Conservation (phyloP, 2,797 vertebrate species). For the Sebastes diploproa region DNA sequence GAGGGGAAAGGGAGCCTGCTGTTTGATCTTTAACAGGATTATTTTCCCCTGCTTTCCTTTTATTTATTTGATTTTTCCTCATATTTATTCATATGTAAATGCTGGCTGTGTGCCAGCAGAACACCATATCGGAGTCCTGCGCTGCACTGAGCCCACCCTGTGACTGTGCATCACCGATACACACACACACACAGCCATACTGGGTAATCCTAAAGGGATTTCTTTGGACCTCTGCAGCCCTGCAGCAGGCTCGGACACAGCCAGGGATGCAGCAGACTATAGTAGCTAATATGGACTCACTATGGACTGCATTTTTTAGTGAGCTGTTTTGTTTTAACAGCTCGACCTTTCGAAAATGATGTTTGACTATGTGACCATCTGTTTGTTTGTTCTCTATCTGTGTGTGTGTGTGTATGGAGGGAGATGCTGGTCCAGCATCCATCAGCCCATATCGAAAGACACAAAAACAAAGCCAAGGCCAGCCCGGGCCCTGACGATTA, state of each 20-base stretch:
- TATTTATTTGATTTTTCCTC: constrained; percentile 79
- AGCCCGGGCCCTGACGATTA: constrained; percentile 24
- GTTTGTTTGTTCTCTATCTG: constrained; percentile 29
- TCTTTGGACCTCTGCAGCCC: constrained; percentile 43
- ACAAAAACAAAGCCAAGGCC: constrained; percentile 29
- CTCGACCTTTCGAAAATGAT: constrained; percentile 50
- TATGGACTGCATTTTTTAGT: neutral
- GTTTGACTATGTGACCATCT: constrained; percentile 44
- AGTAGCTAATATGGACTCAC: neutral
- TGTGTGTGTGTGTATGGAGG: constrained; percentile 4
- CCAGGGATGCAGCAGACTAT: constrained; percentile 14
- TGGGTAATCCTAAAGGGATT: constrained; percentile 64
- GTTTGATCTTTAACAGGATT: constrained; percentile 85
- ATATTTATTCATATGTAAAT: constrained; percentile 81
- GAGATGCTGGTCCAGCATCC: neutral
- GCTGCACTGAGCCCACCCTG: constrained; percentile 47
- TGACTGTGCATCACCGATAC: constrained; percentile 56
- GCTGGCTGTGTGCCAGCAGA: constrained; percentile 51
- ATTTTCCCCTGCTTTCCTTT: constrained; percentile 76
- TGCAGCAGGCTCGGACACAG: constrained; percentile 19
- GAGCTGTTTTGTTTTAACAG: constrained; percentile 42
- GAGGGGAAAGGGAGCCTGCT: constrained; percentile 55
- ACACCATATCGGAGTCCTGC: constrained; percentile 51
- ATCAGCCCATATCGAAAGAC: constrained; percentile 28
- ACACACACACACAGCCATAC: constrained; percentile 37